Evolutionary conservation across 2,113 vertebrate genomes (phyloP), one percentile per base, ranked within the genome.

Genomic region (Gila orcuttii): DNA sequence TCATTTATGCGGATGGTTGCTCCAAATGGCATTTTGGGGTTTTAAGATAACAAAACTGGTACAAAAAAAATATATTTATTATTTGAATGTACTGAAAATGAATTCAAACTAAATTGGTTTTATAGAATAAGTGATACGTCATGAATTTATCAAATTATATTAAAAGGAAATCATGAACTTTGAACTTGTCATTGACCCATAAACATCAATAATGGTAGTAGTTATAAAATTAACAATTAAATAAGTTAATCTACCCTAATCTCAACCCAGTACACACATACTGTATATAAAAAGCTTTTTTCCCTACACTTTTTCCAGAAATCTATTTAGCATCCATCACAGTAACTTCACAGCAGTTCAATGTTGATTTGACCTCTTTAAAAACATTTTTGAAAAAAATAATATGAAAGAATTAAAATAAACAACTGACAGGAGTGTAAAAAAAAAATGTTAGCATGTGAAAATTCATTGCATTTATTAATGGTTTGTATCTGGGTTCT

Each of bases 401-500:
- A n/a, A 0, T 42, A 69, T 36, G 36, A 71, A 71, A 42, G 0
- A 71, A 39, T 39, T 39, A 11, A 39, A 39, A 39, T 71, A 23
- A 71, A 71, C 0, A 11, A 42, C 21, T 23, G 36, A 39, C 33
- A 39, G 68, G 33, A 11, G 21, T 42, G 36, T 42, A 68, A 50
- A 1, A 28, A 1, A 45, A 13, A 74, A 47, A 42, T 52, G 45
- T 52, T 31, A 13, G 75, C 25, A 77, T 77, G 47, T 55, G 17
- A 33, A 31, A 77, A 77, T 77, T 4, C 47, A 77, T 77, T 77
- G 75, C 17, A 50, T 77, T 77, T 77, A 55, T 50, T 77, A 77
- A 33, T 77, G 50, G 7, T 31, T 21, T 77, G 28, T 77, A 11
- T 55, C 47, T 17, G 50, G 19, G 45, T 77, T 77, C 9, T 55